Evolutionary conservation across 64 coral and sea anemone genomes (phyloP).

Genomic region (Anthopleura sola): DNA sequence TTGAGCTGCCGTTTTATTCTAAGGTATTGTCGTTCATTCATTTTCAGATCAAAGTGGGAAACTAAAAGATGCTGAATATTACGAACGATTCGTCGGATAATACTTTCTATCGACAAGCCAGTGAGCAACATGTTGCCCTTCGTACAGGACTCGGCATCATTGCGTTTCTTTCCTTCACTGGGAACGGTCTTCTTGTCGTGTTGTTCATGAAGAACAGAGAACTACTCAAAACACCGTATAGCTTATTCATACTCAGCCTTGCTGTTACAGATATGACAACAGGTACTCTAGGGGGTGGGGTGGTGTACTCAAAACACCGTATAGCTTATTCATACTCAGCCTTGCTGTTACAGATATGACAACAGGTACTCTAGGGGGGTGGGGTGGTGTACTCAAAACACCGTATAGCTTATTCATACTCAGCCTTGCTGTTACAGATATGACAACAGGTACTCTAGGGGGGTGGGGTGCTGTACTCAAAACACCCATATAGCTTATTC

Average conservation of each 20-base stretch:
- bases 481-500: slow-evolving; percentile 12
- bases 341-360: not conserved
- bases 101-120: not conserved
- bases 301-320: no score
- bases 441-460: not conserved
- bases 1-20: no score
- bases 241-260: slow-evolving; percentile 50
- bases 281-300: slow-evolving; percentile 7
- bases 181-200: slow-evolving; percentile 37
- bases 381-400: not conserved
- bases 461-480: not conserved
- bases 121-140: slow-evolving; percentile 44
- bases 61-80: slow-evolving; percentile 18
- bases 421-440: slow-evolving; percentile 45
- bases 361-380: slow-evolving; percentile 7
- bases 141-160: slow-evolving; percentile 44
- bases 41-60: no score
- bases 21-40: no score
- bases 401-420: slow-evolving; percentile 34
- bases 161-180: slow-evolving; percentile 26
- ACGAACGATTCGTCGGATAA: not conserved
- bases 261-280: slow-evolving; percentile 36
- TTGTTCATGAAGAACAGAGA: slow-evolving; percentile 31
- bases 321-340: no score
- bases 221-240: slow-evolving; percentile 48